Percentiles rank a stretch among this genome's conserved stretches.
These are phyloP conservation scores for Myiagra hebetior DNA, from an alignment of 2,113 vertebrate genomes.

Conservation along the genomic window DNA sequence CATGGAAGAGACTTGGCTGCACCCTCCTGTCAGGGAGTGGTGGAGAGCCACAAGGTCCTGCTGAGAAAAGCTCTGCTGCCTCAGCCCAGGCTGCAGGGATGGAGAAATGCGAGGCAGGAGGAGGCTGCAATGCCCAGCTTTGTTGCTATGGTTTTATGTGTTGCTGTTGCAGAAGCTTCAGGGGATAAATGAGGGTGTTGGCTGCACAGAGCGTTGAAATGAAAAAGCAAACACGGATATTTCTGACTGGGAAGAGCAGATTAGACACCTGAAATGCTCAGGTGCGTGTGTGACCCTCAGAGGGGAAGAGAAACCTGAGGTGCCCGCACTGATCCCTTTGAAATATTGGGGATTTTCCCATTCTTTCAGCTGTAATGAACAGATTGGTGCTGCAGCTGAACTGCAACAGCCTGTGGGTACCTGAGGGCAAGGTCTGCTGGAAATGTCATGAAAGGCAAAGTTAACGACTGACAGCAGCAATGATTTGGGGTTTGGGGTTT, in stretches of 20 bases:
- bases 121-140: not conserved
- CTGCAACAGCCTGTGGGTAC: not conserved
- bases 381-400: not conserved
- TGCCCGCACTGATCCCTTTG: not conserved
- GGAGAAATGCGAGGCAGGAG: not conserved
- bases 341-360: not conserved
- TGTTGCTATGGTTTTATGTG: slow-evolving; percentile 21
- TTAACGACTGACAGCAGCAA: not conserved
- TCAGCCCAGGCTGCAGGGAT: not conserved
- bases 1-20: not conserved
- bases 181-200: not conserved
- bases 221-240: not conserved
- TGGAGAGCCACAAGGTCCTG: not conserved
- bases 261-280: not conserved
- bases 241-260: not conserved
- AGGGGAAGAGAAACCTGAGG: not conserved
- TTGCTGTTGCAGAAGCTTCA: not conserved
- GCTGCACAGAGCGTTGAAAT: not conserved
- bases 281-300: not conserved
- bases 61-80: not conserved
- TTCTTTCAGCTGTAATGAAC: not conserved
- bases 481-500: too few relatives aligned
- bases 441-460: not conserved
- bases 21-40: not conserved
- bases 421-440: not conserved